Conservation (phyloP, 30 jellyfish, hydroid and myxozoan genomes). For the Aurelia sp. region DNA sequence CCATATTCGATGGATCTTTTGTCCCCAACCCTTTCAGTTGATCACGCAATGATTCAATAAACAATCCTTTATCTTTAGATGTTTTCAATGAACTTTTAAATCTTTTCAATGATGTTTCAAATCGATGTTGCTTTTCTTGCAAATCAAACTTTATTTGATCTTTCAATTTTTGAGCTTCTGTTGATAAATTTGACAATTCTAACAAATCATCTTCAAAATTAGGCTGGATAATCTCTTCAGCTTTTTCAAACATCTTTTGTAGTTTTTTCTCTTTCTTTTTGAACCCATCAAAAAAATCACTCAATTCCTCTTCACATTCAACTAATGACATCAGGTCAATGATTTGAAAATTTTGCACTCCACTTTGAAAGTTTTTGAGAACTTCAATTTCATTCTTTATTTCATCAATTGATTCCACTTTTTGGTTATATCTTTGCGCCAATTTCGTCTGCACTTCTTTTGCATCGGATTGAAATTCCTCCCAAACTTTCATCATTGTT, state of each 20-base stretch:
- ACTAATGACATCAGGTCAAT: constrained; percentile 53
- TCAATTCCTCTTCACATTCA: constrained; percentile 55
- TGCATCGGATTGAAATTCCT: constrained; percentile 34
- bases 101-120: constrained; percentile 21
- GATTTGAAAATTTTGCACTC: constrained; percentile 13
- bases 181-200: background rate
- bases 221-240: constrained; percentile 1
- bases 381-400: constrained; percentile 5
- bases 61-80: constrained; percentile 39
- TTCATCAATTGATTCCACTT: constrained; percentile 7
- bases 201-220: constrained; percentile 14
- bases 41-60: constrained; percentile 30
- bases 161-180: constrained; percentile 6
- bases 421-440: constrained; percentile 28
- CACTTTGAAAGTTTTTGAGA: constrained; percentile 32
- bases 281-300: constrained; percentile 22
- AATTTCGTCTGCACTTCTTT: constrained; percentile 24
- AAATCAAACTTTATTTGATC: constrained; percentile 25
- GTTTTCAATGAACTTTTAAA: constrained; percentile 5
- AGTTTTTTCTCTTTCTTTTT: constrained; percentile 20
- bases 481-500: constrained; percentile 27
- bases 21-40: constrained; percentile 6
- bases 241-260: constrained; percentile 5
- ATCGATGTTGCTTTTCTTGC: constrained; percentile 23
- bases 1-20: background rate